These are phyloP conservation scores for Cuculus canorus DNA, from an alignment of 2,797 vertebrate genomes.

Conservation along the genomic window DNA sequence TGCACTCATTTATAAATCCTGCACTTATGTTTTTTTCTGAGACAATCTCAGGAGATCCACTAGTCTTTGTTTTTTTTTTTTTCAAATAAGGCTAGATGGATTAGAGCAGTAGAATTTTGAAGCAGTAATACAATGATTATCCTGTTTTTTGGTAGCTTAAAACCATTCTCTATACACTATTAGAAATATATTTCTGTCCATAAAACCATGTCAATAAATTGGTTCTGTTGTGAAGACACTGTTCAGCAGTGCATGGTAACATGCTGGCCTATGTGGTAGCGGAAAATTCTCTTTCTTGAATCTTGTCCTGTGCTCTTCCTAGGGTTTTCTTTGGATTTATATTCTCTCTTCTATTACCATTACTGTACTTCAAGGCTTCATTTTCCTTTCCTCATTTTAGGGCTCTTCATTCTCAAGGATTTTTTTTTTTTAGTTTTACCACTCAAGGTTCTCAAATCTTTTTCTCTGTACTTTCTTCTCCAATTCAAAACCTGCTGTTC, in stretches of 20 bases:
- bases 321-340: background rate
- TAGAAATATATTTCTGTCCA: too few relatives aligned
- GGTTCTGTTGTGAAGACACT: background rate
- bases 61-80: too few relatives aligned
- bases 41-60: too few relatives aligned
- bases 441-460: background rate
- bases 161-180: too few relatives aligned
- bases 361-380: background rate
- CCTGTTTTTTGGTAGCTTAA: too few relatives aligned
- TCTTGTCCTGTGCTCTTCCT: background rate
- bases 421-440: background rate
- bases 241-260: background rate
- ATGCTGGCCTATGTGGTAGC: background rate
- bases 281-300: background rate
- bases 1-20: too few relatives aligned
- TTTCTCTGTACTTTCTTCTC: background rate
- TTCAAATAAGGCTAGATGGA: too few relatives aligned
- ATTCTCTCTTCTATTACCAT: background rate
- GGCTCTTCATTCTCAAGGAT: fast-evolving
- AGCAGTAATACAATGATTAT: too few relatives aligned
- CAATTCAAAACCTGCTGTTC: background rate
- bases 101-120: too few relatives aligned
- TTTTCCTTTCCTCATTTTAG: background rate
- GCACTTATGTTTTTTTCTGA: too few relatives aligned
- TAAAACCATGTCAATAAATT: background rate